Percentiles rank a stretch among this genome's conserved stretches.
Conservation (phyloP, 2,797 vertebrate species). For the Coccyzus lansbergi region DNA sequence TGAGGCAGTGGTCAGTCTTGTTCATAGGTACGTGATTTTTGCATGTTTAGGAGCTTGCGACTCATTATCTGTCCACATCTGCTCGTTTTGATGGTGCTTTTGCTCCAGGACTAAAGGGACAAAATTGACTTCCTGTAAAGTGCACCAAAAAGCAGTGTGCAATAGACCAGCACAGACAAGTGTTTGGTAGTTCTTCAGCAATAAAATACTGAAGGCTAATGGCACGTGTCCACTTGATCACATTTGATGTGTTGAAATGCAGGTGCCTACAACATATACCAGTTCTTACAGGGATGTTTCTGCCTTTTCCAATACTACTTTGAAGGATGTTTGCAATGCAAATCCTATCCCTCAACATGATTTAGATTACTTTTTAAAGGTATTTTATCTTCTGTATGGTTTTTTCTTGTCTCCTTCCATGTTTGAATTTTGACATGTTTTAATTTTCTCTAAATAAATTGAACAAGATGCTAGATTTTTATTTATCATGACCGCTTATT, state of each 20-base stretch:
- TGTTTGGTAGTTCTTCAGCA: not conserved
- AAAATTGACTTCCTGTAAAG: slow-evolving; percentile 9
- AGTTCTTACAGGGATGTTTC: not conserved
- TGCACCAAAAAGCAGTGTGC: not conserved
- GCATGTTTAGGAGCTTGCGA: not conserved
- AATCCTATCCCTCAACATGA: not conserved
- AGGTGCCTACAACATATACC: not conserved
- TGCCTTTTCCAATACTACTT: not conserved
- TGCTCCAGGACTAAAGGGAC: slow-evolving; percentile 7
- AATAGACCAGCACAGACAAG: not conserved
- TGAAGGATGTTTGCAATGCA: not conserved
- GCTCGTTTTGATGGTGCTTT: slow-evolving; percentile 8
- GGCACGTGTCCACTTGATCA: not conserved
- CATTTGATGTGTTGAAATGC: not conserved
- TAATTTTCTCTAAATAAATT: not conserved
- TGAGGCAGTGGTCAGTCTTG: slow-evolving; percentile 45
- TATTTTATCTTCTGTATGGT: not conserved
- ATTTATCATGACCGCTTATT: not conserved
- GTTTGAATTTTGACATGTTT: not conserved
- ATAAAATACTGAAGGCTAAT: not conserved
- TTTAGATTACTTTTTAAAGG: not conserved
- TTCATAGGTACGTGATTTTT: slow-evolving; percentile 41
- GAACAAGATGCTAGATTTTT: not conserved
- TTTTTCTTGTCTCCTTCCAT: not conserved
- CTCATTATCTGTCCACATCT: slow-evolving; percentile 12